Evolutionary conservation across 2,888 invertebrate genomes (phyloP), one percentile per base, ranked within the genome.

Genomic region (Andrena haemorrhoa): DNA sequence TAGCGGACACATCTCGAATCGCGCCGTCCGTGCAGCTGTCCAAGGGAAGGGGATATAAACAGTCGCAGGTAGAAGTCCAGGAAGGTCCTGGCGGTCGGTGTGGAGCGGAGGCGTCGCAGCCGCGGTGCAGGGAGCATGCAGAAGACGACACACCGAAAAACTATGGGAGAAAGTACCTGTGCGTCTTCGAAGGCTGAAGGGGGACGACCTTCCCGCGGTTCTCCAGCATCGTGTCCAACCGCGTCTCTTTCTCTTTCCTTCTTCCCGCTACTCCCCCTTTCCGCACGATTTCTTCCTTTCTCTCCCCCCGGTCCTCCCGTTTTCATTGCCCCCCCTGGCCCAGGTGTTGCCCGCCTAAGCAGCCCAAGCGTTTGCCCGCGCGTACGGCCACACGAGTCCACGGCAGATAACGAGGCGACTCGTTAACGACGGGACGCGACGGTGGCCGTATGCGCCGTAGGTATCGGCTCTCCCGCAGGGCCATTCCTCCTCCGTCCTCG

Each of bases 161-260:
- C 89, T 89, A 75, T 75, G 82, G 84, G 89, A 89, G 89, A 89
- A 89, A 89, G 86, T 89, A 85, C 84, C 82, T 88, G 88, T 86
- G 79, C 83, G 83, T 87, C 86, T 89, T 81, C 78, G 86, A 78
- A 77, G 82, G 82, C 85, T 76, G 79, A 83, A 78, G 79, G 76
- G 77, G 80, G 82, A 83, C 86, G 86, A 86, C 86, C 86, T 86
- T 86, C 87, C 81, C 87, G 83, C 75, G 81, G 72, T 83, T 87
- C 86, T 85, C 75, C 78, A 72, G 75, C 82, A 61, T 83, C 83
- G 76, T 87, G 85, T 83, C 83, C 82, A 78, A 72, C 75, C 53
- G 71, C 76, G 77, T 84, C 69, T 85, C 72, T 85, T 70, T 83
- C 87, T 86, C 86, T 87, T 73, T 76, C 83, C 82, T 78, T 73